Conservation (phyloP, 2,797 vertebrate genomes). For the Mustela erminea region DNA sequence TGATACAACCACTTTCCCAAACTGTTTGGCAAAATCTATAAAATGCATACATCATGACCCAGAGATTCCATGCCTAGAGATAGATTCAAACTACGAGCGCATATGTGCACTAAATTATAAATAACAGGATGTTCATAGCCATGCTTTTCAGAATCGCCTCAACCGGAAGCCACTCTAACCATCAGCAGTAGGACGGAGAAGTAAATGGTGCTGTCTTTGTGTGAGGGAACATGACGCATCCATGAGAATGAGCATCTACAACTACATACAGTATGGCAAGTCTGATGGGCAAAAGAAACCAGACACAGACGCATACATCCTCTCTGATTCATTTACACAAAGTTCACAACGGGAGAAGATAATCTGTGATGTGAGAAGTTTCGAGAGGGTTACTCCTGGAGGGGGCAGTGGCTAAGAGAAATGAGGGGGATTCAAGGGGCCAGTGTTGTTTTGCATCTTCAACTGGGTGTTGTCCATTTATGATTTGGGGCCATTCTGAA, state of each 20-base stretch:
- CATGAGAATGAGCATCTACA: not conserved
- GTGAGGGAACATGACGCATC: not conserved
- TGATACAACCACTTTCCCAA: not conserved
- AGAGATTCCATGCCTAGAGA: not conserved
- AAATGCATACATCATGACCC: not conserved
- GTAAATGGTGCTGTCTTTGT: too few species aligned
- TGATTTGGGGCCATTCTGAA: not conserved
- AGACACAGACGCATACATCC: not conserved
- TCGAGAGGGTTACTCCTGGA: not conserved
- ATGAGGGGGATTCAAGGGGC: not conserved
- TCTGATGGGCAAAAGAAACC: not conserved
- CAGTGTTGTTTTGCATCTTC: not conserved
- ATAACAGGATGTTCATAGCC: not conserved
- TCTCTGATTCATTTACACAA: not conserved
- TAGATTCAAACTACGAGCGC: not conserved
- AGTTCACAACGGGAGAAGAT: not conserved
- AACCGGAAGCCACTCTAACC: not conserved
- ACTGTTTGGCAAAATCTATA: conserved; percentile 21
- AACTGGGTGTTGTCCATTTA: not conserved
- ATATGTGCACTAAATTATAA: not conserved
- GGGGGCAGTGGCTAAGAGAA: not conserved
- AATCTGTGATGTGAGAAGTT: not conserved
- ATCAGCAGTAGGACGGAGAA: not conserved
- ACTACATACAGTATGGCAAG: not conserved
- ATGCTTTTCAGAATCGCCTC: not conserved